phyloP scores from a whole-genome alignment of 2,888 invertebrate genomes.

The Cataglyphis livida region DNA sequence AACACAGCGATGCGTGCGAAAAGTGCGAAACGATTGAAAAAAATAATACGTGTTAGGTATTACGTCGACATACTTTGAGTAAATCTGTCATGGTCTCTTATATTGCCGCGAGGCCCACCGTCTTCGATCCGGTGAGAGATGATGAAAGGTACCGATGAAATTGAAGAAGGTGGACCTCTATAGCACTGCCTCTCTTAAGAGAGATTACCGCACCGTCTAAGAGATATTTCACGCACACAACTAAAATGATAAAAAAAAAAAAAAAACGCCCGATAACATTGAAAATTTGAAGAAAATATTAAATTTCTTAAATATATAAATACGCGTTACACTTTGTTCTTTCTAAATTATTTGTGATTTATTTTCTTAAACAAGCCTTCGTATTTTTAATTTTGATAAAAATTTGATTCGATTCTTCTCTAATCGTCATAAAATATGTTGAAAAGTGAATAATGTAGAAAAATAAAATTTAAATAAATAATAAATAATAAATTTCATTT shows the following conservation, averaged over 20 bases:
- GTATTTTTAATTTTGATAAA: neutral
- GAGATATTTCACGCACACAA: neutral
- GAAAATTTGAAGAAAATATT: neutral
- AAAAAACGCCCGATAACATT: neutral
- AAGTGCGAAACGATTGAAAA: neutral
- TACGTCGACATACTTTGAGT: neutral
- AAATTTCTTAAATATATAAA: neutral
- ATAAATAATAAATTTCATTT: neutral
- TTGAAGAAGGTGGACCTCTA: conserved; percentile 33
- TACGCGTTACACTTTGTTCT: neutral
- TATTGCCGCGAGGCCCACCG: neutral
- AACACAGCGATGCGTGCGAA: neutral
- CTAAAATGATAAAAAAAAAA: neutral
- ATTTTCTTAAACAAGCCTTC: neutral
- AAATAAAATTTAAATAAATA: neutral
- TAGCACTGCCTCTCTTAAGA: neutral
- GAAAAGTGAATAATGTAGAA: neutral
- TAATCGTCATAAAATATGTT: neutral
- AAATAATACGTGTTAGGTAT: neutral
- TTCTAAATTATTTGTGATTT: neutral
- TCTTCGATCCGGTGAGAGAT: conserved; percentile 27
- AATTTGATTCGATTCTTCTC: neutral
- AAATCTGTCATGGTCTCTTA: conserved; percentile 1
- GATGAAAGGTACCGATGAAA: conserved; percentile 61
- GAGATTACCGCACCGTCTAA: neutral